A percentile compares a stretch with the other conserved stretches of the same genome.
These are phyloP conservation scores for Medauroidea extradentata DNA, from an alignment of 1,140 invertebrate species.

Conservation along the genomic window DNA sequence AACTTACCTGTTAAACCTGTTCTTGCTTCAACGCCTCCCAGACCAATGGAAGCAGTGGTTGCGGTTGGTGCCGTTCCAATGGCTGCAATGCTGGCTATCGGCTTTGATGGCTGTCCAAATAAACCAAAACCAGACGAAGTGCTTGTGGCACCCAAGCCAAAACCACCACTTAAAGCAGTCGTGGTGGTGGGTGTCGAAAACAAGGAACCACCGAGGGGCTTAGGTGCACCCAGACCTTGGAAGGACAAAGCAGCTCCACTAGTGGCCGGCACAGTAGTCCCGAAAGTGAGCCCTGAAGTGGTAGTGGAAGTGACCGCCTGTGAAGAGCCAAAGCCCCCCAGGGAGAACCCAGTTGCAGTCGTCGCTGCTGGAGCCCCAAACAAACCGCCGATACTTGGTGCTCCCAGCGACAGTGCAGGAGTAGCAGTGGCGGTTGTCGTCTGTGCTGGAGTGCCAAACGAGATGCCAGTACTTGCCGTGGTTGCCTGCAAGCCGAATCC, in stretches of 20 bases:
- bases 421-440: background rate
- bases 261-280: background rate
- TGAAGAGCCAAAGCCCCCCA: background rate
- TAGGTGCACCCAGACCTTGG: background rate
- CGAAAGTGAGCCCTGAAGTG: background rate
- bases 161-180: background rate
- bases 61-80: background rate
- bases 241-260: background rate
- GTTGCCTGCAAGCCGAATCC: too few species aligned
- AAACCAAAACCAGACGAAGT: background rate
- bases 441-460: background rate
- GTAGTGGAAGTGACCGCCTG: background rate
- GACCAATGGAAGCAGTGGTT: background rate
- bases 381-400: background rate
- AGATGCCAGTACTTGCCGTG: background rate
- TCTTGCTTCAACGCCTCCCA: slow-evolving; percentile 2
- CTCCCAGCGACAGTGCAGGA: background rate
- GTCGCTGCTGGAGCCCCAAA: background rate
- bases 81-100: background rate
- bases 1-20: background rate
- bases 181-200: background rate
- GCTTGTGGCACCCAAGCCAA: background rate
- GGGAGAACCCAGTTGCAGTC: background rate
- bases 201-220: too few species aligned
- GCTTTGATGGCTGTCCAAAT: background rate